These are phyloP conservation scores for Ganaspis brasiliensis DNA, from an alignment of 2,888 invertebrate genomes.

Conservation along the genomic window DNA sequence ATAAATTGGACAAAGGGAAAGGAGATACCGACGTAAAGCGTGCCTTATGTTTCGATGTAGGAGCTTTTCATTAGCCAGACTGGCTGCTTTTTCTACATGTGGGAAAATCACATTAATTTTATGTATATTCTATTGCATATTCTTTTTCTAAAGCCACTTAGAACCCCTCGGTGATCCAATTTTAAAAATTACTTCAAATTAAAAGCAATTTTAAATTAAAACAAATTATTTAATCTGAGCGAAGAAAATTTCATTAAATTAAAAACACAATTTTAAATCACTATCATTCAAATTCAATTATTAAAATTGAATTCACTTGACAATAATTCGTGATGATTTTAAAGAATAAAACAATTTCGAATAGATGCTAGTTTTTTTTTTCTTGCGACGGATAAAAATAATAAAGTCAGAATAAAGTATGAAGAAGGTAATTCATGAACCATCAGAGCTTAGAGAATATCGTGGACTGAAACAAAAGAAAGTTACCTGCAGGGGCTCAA, in stretches of 20 bases:
- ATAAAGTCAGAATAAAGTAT: not conserved
- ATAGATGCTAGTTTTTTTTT: too few species aligned
- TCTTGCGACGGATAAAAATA: not conserved
- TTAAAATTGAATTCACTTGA: too few species aligned
- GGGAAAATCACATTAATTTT: slow-evolving; percentile 33
- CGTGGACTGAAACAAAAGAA: slow-evolving; percentile 68
- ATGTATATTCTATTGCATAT: slow-evolving; percentile 20
- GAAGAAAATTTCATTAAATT: not conserved
- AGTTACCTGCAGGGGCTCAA: slow-evolving; percentile 66
- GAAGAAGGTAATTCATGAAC: slow-evolving; percentile 58
- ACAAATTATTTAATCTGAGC: not conserved
- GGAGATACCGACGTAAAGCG: slow-evolving; percentile 51
- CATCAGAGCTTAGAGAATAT: slow-evolving; percentile 64
- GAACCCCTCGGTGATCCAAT: not conserved
- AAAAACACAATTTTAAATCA: not conserved
- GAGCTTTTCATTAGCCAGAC: slow-evolving; percentile 63
- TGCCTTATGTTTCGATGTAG: slow-evolving; percentile 63
- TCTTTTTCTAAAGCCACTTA: slow-evolving; percentile 5
- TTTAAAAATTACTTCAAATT: slow-evolving; percentile 8
- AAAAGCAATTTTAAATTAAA: not conserved
- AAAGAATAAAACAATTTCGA: too few species aligned
- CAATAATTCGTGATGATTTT: too few species aligned
- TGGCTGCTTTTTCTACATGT: slow-evolving; percentile 38
- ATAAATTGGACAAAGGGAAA: slow-evolving; percentile 73
- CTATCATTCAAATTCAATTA: not conserved